Evolutionary conservation across 2,113 vertebrate genomes (phyloP), one percentile per base, ranked within the genome.

Genomic region (Notiomystis cincta): DNA sequence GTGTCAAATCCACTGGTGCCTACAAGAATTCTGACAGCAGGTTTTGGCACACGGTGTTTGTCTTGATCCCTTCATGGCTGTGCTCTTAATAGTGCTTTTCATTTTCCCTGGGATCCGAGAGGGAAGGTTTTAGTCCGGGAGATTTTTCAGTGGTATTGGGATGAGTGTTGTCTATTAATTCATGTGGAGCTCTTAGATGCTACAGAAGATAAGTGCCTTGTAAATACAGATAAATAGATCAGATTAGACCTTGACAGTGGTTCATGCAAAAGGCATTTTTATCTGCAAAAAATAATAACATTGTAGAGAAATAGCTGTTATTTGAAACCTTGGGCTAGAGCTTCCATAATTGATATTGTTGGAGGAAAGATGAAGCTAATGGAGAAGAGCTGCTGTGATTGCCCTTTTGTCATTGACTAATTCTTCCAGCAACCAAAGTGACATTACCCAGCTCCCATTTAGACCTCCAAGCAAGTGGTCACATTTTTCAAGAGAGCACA

Each of bases 181-280:
- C 73, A 42, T 42, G 48, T 89, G 81, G 69, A 95, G 87, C 93
- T 82, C 89, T 95, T 87, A 94, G 91, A 94, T 93, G 78, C 73
- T 89, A 7, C 53, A 60, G 65, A 93, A 95, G 80, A 92, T 96
- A 96, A 96, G 93, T 95, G 91, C 87, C 89, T 94, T 93, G 89
- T 97, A 97, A 97, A 96, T 95, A 82, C 93, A 95, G 81, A 94
- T 93, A 97, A 95, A 96, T 93, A 93, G 93, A 94, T 93, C 82
- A 91, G 61, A 96, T 96, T 95, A 94, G 96, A 95, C 95, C 89
- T 95, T 97, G 96, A 96, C 87, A 93, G 87, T 87, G 42, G 87
- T 85, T 96, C 94, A 96, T 96, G 84, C 91, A 96, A 96, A 97
- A 96, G 87, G 81, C 83, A 91, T 94, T 96, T 95, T 92, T 91